Conservation (phyloP, 2,113 vertebrate species). For the Spea bombifrons region DNA sequence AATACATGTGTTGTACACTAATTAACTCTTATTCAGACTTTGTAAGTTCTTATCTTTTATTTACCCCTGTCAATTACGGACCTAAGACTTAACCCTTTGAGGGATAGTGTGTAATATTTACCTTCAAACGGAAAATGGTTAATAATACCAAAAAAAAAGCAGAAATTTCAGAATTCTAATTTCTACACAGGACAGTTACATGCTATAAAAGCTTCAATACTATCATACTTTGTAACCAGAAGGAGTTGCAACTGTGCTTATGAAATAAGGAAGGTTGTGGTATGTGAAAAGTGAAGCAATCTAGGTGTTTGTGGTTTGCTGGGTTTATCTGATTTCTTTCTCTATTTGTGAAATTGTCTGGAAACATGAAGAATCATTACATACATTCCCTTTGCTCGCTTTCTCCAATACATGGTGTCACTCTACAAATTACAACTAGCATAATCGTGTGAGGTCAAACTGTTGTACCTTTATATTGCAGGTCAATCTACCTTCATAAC, state of each 20-base stretch:
- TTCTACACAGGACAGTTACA: neutral
- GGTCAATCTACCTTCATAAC: conserved; percentile 39
- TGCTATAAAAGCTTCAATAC: neutral
- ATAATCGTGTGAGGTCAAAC: conserved; percentile 32
- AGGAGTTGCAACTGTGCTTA: neutral
- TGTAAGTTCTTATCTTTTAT: neutral
- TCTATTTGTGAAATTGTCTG: conserved; percentile 36
- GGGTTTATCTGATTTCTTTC: conserved; percentile 25
- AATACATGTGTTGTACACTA: neutral
- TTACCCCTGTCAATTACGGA: neutral
- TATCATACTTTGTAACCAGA: neutral
- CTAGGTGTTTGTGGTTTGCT: conserved; percentile 1
- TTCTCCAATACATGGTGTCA: conserved; percentile 9
- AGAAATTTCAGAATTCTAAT: too few relatives aligned
- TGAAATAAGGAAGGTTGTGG: neutral
- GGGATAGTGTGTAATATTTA: neutral
- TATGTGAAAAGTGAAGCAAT: conserved; percentile 4
- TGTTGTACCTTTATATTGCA: conserved; percentile 24
- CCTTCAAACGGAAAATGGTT: neutral
- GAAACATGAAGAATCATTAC: conserved; percentile 43
- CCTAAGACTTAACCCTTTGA: neutral
- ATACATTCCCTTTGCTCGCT: conserved; percentile 31
- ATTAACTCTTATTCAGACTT: rapidly evolving
- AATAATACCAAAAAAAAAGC: too few relatives aligned
- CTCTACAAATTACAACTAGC: conserved; percentile 35